phyloP scores from a whole-genome alignment of 2,113 vertebrate species.

The Campylorhamphus procurvoides region DNA sequence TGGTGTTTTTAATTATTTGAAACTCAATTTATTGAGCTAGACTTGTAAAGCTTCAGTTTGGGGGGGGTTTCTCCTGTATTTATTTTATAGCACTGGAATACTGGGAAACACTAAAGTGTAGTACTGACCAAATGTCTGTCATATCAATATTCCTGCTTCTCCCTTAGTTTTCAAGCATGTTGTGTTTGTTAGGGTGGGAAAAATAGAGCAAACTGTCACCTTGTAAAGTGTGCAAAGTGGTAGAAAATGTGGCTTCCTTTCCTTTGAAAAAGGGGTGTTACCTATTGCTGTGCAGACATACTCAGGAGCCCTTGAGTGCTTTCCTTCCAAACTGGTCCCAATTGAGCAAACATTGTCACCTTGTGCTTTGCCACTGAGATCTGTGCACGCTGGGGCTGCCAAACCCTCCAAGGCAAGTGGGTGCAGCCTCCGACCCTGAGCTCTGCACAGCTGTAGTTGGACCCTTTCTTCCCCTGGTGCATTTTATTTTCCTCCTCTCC shows the following conservation, averaged over 20 bases:
- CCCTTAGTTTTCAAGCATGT: slow-evolving; percentile 76
- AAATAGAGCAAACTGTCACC: slow-evolving; percentile 2
- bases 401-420: neutral
- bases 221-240: slow-evolving; percentile 34
- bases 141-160: slow-evolving; percentile 68
- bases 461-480: slow-evolving; percentile 67
- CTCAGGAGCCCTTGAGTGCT: slow-evolving; percentile 26
- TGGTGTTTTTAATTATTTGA: neutral
- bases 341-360: neutral
- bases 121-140: slow-evolving; percentile 44
- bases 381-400: neutral
- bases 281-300: slow-evolving; percentile 78
- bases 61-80: slow-evolving; percentile 7
- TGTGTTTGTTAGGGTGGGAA: slow-evolving; percentile 68
- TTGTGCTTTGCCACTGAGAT: slow-evolving; percentile 15
- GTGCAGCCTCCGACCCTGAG: neutral
- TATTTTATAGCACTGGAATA: slow-evolving; percentile 65
- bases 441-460: slow-evolving; percentile 80
- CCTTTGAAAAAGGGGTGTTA: slow-evolving; percentile 74
- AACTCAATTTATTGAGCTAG: neutral
- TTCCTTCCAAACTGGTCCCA: neutral
- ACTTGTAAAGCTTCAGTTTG: slow-evolving; percentile 7
- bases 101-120: slow-evolving; percentile 32
- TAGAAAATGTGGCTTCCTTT: slow-evolving; percentile 71
- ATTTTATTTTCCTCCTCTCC: slow-evolving; percentile 57